These are phyloP conservation scores for Benitochromis conjunctus DNA, from an alignment of 2,113 vertebrate species.

Conservation along the genomic window DNA sequence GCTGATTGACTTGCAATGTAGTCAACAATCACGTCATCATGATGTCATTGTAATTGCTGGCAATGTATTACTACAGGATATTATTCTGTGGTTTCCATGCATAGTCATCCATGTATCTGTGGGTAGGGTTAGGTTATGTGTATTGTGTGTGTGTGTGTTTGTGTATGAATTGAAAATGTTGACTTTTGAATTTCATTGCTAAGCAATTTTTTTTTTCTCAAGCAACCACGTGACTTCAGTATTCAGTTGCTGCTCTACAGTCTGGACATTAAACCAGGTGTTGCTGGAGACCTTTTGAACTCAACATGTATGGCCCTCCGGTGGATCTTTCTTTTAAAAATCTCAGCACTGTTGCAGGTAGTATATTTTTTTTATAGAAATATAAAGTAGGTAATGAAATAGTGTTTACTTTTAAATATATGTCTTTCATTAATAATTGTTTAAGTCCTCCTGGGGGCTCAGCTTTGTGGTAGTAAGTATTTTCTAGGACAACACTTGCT, in stretches of 20 bases:
- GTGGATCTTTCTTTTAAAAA: conserved; percentile 30
- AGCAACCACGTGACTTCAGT: background rate
- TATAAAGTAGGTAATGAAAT: background rate
- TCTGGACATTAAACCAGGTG: background rate
- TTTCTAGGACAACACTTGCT: background rate
- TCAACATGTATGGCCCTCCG: conserved; percentile 14
- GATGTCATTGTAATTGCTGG: background rate
- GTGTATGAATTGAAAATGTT: background rate
- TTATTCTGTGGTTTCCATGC: background rate
- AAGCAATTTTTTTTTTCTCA: background rate
- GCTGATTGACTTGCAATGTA: background rate
- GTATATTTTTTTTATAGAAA: background rate
- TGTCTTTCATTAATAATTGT: background rate
- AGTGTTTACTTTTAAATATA: background rate
- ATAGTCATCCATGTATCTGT: background rate
- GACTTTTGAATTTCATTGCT: background rate
- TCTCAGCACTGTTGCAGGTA: background rate
- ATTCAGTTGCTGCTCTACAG: background rate
- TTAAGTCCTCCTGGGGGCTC: background rate
- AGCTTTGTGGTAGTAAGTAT: background rate
- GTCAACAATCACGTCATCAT: background rate
- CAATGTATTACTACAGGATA: background rate
- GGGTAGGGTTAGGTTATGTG: no score
- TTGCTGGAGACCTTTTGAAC: background rate
- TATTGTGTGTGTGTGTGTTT: background rate